These are phyloP conservation scores for Drosophila paranaensis DNA, from an alignment of 2,888 invertebrate species.

Conservation along the genomic window DNA sequence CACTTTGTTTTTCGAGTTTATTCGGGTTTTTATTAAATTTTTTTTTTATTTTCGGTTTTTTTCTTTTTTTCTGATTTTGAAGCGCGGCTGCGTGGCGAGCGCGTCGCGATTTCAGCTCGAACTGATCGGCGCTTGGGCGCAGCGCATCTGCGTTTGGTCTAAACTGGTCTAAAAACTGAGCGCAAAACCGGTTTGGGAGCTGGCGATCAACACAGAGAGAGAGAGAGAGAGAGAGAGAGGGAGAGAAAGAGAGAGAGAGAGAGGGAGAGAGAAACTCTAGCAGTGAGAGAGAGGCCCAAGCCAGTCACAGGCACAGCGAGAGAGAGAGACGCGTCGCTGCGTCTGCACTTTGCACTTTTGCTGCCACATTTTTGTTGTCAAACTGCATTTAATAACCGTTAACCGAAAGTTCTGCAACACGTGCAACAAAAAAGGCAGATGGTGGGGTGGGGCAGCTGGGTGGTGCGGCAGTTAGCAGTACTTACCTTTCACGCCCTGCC, in stretches of 20 bases:
- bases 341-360: slow-evolving; percentile 76
- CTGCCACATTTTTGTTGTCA: slow-evolving; percentile 59
- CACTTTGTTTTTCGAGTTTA: slow-evolving; percentile 30
- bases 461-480: not conserved
- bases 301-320: not conserved
- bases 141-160: slow-evolving; percentile 67
- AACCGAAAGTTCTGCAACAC: slow-evolving; percentile 76
- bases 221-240: not conserved
- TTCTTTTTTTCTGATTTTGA: not conserved
- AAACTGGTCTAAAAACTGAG: slow-evolving; percentile 29
- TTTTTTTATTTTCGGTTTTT: slow-evolving; percentile 10
- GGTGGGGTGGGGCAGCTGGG: not conserved
- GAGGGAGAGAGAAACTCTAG: not conserved
- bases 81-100: slow-evolving; percentile 36
- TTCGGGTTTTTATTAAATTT: slow-evolving; percentile 14
- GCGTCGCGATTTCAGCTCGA: slow-evolving; percentile 64
- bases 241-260: not conserved
- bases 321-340: slow-evolving; percentile 14
- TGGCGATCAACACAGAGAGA: not conserved
- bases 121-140: slow-evolving; percentile 51
- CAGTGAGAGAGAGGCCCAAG: not conserved
- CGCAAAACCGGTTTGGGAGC: slow-evolving; percentile 42
- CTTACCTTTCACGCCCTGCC: slow-evolving; percentile 17
- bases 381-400: slow-evolving; percentile 80
- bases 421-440: slow-evolving; percentile 46